phyloP scores from a whole-genome alignment of 2,797 vertebrate genomes.

The Ctenopoma multispine region DNA sequence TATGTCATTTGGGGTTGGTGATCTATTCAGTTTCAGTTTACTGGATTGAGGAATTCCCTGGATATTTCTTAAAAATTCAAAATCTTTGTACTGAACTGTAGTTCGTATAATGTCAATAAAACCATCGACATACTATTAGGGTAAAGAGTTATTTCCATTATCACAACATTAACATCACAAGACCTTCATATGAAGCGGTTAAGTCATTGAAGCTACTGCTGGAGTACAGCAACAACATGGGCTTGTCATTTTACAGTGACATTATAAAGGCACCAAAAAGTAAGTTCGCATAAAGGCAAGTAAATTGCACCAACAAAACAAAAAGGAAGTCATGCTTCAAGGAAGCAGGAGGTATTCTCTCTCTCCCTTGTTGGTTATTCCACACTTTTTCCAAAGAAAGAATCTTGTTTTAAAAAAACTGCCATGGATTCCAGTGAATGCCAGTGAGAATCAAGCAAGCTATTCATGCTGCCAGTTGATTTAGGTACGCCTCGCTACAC shows the following conservation, averaged over 20 bases:
- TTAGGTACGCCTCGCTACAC: slow-evolving; percentile 82
- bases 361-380: slow-evolving; percentile 71
- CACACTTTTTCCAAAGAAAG: slow-evolving; percentile 62
- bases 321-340: slow-evolving; percentile 72
- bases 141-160: slow-evolving; percentile 33
- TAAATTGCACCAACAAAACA: slow-evolving; percentile 66
- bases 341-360: slow-evolving; percentile 69
- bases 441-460: slow-evolving; percentile 79
- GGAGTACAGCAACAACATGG: slow-evolving; percentile 28
- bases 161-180: slow-evolving; percentile 13
- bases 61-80: slow-evolving; percentile 35
- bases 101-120: slow-evolving; percentile 26
- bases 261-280: slow-evolving; percentile 45
- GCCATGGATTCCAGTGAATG: slow-evolving; percentile 76
- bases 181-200: slow-evolving; percentile 26
- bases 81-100: slow-evolving; percentile 3
- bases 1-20: slow-evolving; percentile 57
- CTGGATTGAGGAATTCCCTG: slow-evolving; percentile 32
- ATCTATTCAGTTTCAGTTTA: slow-evolving; percentile 52
- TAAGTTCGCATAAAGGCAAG: slow-evolving; percentile 54
- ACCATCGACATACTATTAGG: slow-evolving; percentile 22
- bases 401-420: slow-evolving; percentile 53
- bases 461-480: slow-evolving; percentile 84
- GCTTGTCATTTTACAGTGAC: slow-evolving; percentile 46
- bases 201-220: slow-evolving; percentile 20